Conservation (phyloP, 37 sponge, comb jelly and placozoan genomes). For the Beroe ovata region DNA sequence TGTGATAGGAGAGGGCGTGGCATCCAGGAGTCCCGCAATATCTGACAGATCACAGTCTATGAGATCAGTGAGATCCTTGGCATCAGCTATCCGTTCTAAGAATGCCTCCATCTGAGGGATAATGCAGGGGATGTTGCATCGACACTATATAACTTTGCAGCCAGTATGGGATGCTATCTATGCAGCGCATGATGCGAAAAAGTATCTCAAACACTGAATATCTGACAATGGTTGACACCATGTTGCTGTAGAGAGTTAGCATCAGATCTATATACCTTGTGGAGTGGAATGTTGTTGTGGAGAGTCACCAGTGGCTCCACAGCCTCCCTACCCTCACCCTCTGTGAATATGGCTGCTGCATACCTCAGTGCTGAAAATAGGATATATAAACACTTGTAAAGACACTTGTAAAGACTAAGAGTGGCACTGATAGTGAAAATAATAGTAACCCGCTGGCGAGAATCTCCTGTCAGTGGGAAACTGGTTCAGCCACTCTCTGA, state of each 20-base stretch:
- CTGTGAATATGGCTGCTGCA: conserved; percentile 64
- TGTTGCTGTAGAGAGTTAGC: too few species aligned
- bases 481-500: conserved; percentile 59
- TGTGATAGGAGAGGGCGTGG: conserved; percentile 10
- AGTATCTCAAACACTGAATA: too few species aligned
- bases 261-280: conserved; percentile 17
- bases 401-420: too few species aligned
- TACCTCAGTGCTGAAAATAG: conserved; percentile 66
- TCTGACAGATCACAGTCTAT: conserved; percentile 33
- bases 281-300: conserved; percentile 61
- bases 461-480: conserved; percentile 36
- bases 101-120: conserved; percentile 20
- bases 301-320: conserved; percentile 64
- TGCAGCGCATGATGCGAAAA: too few species aligned
- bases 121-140: background rate
- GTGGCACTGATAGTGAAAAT: too few species aligned
- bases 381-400: too few species aligned
- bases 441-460: conserved; percentile 42
- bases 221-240: too few species aligned
- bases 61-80: conserved; percentile 21
- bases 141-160: too few species aligned
- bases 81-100: conserved; percentile 45
- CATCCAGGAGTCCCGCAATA: background rate
- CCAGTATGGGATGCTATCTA: too few species aligned
- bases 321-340: conserved; percentile 44